Evolutionary conservation across 2,797 vertebrate genomes (phyloP), one percentile per base, ranked within the genome.

Genomic region (Myotis pilosus): DNA sequence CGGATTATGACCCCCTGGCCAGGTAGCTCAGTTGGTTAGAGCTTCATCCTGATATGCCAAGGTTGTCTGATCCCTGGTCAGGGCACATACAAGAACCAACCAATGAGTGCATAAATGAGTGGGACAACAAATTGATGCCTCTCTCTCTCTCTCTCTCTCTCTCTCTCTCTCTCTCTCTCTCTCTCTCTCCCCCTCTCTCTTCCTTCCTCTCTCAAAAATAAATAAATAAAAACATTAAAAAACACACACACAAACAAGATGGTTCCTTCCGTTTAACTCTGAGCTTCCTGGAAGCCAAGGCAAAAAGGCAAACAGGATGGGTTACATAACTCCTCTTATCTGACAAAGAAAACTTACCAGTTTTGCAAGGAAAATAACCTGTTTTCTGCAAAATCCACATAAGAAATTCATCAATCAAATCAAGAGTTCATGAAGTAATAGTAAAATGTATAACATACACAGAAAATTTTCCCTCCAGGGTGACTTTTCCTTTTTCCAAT

Each of bases 211-310:
- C 60, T 15, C 12, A 62, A 62, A 60, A 66, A 33, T 66, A 33
- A 66, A 66, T 28, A 36, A 19, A 15, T 66, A 20, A 66, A 33
- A 66, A 3, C 41, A 44, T 44, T 44, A 10, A 44, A 41, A 41
- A 9, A 33, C 30, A 36, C 64, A 62, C 28, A 66, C 64, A 64
- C 30, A 33, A 8, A 66, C 30, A 68, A 49, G 41, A 68, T 17
- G 8, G 22, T 62, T 62, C 75, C 55, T 89, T 74, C 78, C 23
- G 81, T 38, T 76, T 47, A 92, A 28, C 44, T 33, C 55, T 13
- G 79, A 88, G 71, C 75, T 95, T 94, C 95, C 95, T 47, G 60
- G 60, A 94, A 91, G 94, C 51, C 75, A 72, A 80, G 6, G 74
- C 60, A 75, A 86, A 94, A 96, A 82, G 23, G 13, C 33, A 89